Base-by-base conservation (phyloP, 2,113 vertebrate species). In the Varanus komodoensis region DNA sequence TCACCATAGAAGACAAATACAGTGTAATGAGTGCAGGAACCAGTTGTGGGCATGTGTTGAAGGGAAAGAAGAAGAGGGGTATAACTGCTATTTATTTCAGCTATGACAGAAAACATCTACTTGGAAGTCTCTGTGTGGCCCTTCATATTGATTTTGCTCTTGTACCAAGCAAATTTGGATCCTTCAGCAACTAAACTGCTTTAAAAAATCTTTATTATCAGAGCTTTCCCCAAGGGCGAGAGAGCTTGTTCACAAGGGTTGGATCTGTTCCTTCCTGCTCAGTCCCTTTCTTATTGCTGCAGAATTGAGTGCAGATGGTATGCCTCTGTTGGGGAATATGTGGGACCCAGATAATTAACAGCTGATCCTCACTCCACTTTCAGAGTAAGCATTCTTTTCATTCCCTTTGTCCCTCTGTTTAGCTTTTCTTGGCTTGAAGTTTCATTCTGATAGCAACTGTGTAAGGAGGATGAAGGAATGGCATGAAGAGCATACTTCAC, bases 1-100 rank as follows among this genome's bases (percentile, higher is more conserved):
- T 97, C 90, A 21, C 95, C 95, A 96, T 91, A 90, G 89, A 92
- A 92, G 74, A 95, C 92, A 93, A 94, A 94, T 95, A 91, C 92
- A 23, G 81, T 1, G 1, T 23, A 96, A 95, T 88, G 93, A 19
- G 73, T 1, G 1, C 23, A 96, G 95, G 89, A 97, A 93, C 86
- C 87, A 82, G 82, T 89, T 61, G 77, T 87, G 68, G 86, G 84
- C n/a, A 84, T 90, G 82, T 32, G 89, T 44, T 91, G 91, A 94
- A 95, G 14, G 87, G 23, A 38, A 11, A 27, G 27, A 27, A 83
- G 68, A 68, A 8, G 90, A 92, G 23, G 54, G 0, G 0, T 89
- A 64, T 0, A 12, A 44, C 48, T 67, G 38, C 75, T 48, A 68
- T 44, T 38, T 15, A 0, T 0, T 88, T 89, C 21, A 2, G 79